Base-by-base conservation (phyloP, 2,888 invertebrate genomes). In the Eilema sororculum region DNA sequence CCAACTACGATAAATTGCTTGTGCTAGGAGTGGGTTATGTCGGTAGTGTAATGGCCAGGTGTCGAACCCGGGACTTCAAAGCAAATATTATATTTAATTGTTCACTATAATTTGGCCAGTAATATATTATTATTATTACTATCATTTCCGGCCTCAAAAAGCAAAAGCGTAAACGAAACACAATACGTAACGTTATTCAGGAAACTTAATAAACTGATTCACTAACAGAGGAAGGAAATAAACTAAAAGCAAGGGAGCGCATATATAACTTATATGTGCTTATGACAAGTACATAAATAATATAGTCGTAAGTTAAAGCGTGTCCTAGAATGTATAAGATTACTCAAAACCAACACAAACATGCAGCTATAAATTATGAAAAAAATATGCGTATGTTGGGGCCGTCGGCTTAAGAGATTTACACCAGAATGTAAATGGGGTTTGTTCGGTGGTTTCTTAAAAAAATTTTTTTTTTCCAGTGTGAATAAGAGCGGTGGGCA, bases 291-390 rank as follows among this genome's bases (percentile, higher is more conserved):
- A 75, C 72, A 79, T 81, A 80, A 80, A 75, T 78, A 78, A 79
- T 64, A 71, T 24, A 57, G 61, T 68, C 59, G 67, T 74, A 77
- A 78, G 65, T 74, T 72, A 75, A 73, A 28, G 71, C 81, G 71
- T 79, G 78, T 79, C 77, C 76, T 76, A 75, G 78, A 78, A 79
- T 79, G 78, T 80, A 75, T 75, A 72, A 79, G 79, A 79, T 84
- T 81, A 83, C 78, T 82, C 79, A 80, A 76, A 74, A 78, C 78
- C 73, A 75, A 64, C 70, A 67, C 69, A 77, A 75, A 84, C 78
- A 78, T 83, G 72, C 66, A 66, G 78, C 71, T 74, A 84, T 86
- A 86, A 84, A 85, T 86, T 86, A 85, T 82, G 76, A 82, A 84
- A 81, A 83, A 83, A 75, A 84, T 82, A 84, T 80, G 80, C 74